These are phyloP conservation scores for Acipenser ruthenus DNA, from an alignment of 2,797 vertebrate species.

Conservation along the genomic window DNA sequence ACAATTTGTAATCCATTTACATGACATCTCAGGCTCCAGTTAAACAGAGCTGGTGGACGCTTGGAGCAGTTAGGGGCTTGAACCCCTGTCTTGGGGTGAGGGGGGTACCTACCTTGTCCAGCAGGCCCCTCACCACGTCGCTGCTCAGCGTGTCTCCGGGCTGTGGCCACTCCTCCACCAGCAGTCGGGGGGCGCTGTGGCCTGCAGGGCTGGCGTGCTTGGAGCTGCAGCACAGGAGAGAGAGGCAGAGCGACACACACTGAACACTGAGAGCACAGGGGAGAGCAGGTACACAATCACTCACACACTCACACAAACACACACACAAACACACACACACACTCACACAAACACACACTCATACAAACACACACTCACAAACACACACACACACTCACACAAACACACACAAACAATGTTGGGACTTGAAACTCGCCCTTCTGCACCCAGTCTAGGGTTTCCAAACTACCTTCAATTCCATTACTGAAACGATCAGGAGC, in stretches of 20 bases:
- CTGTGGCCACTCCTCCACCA: conserved; percentile 87
- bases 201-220: conserved; percentile 63
- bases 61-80: no score
- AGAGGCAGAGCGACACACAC: conserved; percentile 30
- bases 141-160: conserved; percentile 72
- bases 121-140: conserved; percentile 70
- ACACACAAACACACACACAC: no score
- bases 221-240: conserved; percentile 43
- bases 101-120: conserved; percentile 73
- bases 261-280: conserved; percentile 15
- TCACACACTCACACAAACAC: background rate
- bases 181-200: conserved; percentile 70
- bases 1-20: background rate
- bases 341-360: no score
- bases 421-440: no score
- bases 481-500: no score
- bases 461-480: no score
- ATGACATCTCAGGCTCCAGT: background rate
- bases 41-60: no score
- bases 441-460: no score
- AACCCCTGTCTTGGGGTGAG: no score
- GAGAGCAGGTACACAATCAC: background rate
- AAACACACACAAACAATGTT: no score
- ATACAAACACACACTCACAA: no score
- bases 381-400: no score